Evolutionary conservation across 2,888 invertebrate genomes (phyloP).

Genomic region (Tachina grossa): DNA sequence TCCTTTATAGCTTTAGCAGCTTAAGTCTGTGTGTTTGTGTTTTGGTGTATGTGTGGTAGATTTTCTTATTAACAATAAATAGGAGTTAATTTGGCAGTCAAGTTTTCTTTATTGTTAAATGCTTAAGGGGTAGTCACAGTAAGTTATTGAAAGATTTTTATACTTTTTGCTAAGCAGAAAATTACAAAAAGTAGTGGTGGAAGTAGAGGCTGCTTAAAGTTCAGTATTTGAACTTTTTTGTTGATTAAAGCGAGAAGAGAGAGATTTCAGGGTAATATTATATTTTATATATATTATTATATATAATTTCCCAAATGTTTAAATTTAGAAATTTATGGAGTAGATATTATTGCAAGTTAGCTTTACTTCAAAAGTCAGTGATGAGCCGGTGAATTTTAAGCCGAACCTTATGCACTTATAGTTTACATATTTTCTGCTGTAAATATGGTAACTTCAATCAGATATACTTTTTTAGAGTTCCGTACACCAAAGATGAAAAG

Average conservation of each 20-base stretch:
- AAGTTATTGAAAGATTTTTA: constrained; percentile 38
- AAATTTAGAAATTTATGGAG: no score
- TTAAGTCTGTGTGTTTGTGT: background rate
- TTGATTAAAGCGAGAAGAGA: background rate
- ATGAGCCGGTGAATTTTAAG: no score
- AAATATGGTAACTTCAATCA: no score
- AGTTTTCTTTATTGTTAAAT: constrained; percentile 54
- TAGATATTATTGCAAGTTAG: no score
- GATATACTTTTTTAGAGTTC: no score
- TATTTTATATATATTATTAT: no score
- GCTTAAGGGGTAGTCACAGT: constrained; percentile 19
- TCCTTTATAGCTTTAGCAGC: background rate
- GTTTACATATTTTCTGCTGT: no score
- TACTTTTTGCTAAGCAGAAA: background rate
- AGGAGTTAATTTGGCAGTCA: constrained; percentile 67
- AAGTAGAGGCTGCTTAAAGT: background rate
- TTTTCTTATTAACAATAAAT: constrained; percentile 71
- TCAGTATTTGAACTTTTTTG: background rate
- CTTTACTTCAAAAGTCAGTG: no score
- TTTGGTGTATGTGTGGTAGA: constrained; percentile 18
- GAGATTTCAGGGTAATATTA: background rate
- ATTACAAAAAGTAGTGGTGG: background rate
- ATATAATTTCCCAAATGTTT: no score
- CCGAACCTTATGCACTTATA: no score
- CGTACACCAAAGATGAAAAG: no score